A percentile compares a stretch with the other conserved stretches of the same genome.
These are phyloP conservation scores for Pristionchus mayeri DNA, from an alignment of 2,888 invertebrate genomes.

Conservation along the genomic window DNA sequence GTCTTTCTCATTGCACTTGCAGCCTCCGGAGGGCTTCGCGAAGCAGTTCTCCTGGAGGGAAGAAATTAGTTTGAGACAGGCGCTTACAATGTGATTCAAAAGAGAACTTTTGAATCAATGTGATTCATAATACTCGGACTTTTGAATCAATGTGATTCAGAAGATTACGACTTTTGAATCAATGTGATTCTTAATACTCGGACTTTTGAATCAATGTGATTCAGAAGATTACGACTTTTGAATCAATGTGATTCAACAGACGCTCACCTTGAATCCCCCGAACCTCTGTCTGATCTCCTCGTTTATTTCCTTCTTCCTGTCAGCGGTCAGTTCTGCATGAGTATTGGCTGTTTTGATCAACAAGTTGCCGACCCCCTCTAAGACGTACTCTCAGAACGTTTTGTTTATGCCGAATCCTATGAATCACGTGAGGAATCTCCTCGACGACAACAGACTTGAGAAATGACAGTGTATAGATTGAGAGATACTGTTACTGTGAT, in stretches of 20 bases:
- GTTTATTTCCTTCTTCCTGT: conserved; percentile 71
- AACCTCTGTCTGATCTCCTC: conserved; percentile 72
- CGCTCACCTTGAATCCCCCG: conserved; percentile 61
- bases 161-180: no score
- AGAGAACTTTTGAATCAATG: no score
- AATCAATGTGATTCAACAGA: no score
- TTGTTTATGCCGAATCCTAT: not conserved
- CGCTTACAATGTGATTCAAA: no score
- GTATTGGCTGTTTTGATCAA: not conserved
- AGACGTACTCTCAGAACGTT: not conserved
- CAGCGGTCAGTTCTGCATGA: conserved; percentile 63
- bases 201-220: no score
- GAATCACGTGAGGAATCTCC: not conserved
- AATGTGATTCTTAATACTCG: not conserved
- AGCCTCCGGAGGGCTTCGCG: conserved; percentile 69
- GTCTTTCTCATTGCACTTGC: conserved; percentile 73
- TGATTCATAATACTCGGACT: no score
- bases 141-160: no score
- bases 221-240: no score
- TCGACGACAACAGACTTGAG: no score
- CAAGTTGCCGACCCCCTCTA: not conserved
- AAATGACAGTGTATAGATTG: no score
- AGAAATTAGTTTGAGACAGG: conserved; percentile 59
- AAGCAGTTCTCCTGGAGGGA: no score
- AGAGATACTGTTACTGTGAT: no score